Conservation (phyloP, 2,113 vertebrate genomes). For the Aspidoscelis tigris region DNA sequence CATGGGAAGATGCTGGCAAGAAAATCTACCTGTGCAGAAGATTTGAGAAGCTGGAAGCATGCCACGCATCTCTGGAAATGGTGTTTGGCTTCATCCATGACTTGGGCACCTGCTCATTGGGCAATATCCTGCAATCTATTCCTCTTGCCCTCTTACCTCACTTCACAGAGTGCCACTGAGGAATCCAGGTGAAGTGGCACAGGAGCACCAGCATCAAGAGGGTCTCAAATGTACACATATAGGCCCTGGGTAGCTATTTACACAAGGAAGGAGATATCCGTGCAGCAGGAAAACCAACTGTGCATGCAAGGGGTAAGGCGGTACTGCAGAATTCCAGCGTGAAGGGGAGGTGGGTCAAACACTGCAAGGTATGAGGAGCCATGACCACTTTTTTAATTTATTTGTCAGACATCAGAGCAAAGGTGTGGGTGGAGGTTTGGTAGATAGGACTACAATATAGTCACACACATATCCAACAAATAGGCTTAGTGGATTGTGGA, state of each 20-base stretch:
- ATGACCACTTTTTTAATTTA: conserved; percentile 4
- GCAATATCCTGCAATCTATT: not conserved
- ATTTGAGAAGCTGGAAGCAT: conserved; percentile 15
- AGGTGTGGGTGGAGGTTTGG: not conserved
- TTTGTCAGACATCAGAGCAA: not conserved
- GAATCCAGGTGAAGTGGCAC: not conserved
- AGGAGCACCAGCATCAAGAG: not conserved
- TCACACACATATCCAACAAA: conserved; percentile 2
- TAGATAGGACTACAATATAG: conserved; percentile 16
- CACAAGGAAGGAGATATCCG: not conserved
- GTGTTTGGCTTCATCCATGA: not conserved
- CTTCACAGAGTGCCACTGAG: not conserved
- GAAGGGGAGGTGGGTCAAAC: not conserved
- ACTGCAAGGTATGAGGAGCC: not conserved
- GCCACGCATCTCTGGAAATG: not conserved
- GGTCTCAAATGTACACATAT: not conserved
- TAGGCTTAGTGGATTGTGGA: not conserved
- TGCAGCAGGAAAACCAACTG: conserved; percentile 23
- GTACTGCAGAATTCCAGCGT: not conserved
- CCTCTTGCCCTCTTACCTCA: not conserved
- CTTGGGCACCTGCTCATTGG: not conserved
- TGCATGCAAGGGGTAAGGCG: conserved; percentile 22
- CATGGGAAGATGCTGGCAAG: not conserved
- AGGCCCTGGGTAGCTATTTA: conserved; percentile 15
- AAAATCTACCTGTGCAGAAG: not conserved